phyloP scores from a whole-genome alignment of 2,888 invertebrate genomes.

The Xestia c-nigrum region DNA sequence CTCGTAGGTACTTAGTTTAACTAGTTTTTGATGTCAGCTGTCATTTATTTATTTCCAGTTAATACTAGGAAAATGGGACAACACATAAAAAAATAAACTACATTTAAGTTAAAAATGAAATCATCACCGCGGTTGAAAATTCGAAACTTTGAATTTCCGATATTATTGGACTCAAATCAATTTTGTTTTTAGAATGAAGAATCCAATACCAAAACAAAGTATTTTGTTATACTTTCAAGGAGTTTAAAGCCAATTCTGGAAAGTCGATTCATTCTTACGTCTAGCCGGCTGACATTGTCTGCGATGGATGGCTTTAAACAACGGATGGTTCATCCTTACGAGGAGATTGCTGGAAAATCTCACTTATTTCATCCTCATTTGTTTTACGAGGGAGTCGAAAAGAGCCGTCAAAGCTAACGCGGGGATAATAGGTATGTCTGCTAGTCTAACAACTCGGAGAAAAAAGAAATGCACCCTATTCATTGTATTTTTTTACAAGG shows the following conservation, averaged over 20 bases:
- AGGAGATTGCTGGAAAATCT: constrained; percentile 44
- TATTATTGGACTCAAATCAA: background rate
- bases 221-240: background rate
- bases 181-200: background rate
- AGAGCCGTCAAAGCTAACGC: background rate
- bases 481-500: background rate
- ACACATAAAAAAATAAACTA: background rate
- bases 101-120: background rate
- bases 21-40: background rate
- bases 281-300: constrained; percentile 46
- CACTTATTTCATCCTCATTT: constrained; percentile 44
- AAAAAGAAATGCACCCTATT: background rate
- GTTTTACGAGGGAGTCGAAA: constrained; percentile 29
- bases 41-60: background rate
- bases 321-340: constrained; percentile 19
- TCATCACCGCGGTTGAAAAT: background rate
- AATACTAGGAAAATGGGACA: background rate
- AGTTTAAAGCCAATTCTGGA: constrained; percentile 10
- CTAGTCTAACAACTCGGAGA: background rate
- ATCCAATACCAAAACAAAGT: background rate
- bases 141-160: background rate
- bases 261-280: constrained; percentile 29
- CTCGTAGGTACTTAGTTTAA: too few species aligned
- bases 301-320: constrained; percentile 44
- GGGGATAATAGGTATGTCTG: constrained; percentile 6